Base-by-base conservation (phyloP, 2,888 invertebrate genomes). In the Agriopis marginaria region DNA sequence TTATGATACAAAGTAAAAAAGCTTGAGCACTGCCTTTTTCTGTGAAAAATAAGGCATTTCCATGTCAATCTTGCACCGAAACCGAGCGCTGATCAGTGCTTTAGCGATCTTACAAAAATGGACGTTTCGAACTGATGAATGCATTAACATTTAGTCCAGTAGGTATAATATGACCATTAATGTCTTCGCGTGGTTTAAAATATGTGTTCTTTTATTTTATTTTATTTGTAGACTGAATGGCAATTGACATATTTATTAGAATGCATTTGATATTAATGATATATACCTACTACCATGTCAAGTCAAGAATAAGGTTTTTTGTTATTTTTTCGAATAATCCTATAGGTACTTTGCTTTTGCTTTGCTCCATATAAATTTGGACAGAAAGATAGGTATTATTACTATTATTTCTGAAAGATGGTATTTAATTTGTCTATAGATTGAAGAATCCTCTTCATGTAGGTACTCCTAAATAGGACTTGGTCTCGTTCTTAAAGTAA, bases 151-250 rank as follows among this genome's bases (percentile, higher is more conserved):
- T 62, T 53, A 62, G 32, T 51, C 14, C 14, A 32, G 53, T 62
- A 59, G 58, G 58, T 65, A 76, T 65, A 76, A 76, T 65, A 76
- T 61, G 47, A 49, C 54, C 64, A 73, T 73, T 71, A 73, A 72
- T 73, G 67, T 70, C 68, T 71, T 70, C 40, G 71, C 51, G 53
- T 62, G 51, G 62, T 53, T 12, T 53, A 8, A 62, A 40, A 44
- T 53, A 51, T 62, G 11, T n/a, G 32, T 44, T 44, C 7, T 62
- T 39, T 49, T 49, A n/a, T 32, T 32, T 32, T 32, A 8, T 60
- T 49, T 49, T 39, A 53, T 62, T 62, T 45, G 62, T 53, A 23
- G 23, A 62, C 44, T 7, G n/a, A 51, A 62, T 62, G 53, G 53
- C 62, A 44, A n/a, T 32, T 51, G 62, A 53, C 61, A 51, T 61